Base-by-base conservation (phyloP, 2,888 invertebrate species). In the Neoitamus cyanurus region DNA sequence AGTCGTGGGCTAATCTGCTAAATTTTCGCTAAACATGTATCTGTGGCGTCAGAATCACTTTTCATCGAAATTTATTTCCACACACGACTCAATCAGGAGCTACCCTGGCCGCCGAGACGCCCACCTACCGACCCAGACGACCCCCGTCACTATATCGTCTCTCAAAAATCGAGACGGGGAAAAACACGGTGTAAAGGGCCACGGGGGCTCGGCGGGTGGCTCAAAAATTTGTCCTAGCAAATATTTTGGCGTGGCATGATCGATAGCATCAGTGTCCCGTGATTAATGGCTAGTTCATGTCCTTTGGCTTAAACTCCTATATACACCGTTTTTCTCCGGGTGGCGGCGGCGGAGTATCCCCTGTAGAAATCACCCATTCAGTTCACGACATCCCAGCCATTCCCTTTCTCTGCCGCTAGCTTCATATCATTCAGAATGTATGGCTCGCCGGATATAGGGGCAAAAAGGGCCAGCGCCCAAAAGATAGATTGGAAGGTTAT, bases 161-260 rank as follows among this genome's bases (percentile, higher is more conserved):
- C 82, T 6, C 15, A 69, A 37, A 82, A 69, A 69, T 58, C 58
- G n/a, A 25, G 58, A 58, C 58, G 3, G 37, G 48, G 30, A 80
- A 80, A 80, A 82, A 82, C 37, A 69, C 36, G 20, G n/a, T 42
- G 31, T 42, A 42, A 3, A 58, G 9, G 20, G 15, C 9, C 25
- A 15, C 58, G 58, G 9, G 9, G 20, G 58, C 5, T 58, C 15
- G 58, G 9, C 20, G 58, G 58, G 58, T 42, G 58, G 11, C 48
- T 69, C 69, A 80, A 82, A 82, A 82, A 82, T 82, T 82, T 82
- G 82, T 82, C 82, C 82, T 25, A 69, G 82, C 82, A 82, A 82
- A 82, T 82, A 82, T 82, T 82, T 82, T 82, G 82, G 82, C 82
- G 37, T 69, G 28, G 37, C 69, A 69, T 82, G 82, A 82, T 82